Conservation (phyloP, 2,113 vertebrate genomes). For the Petromus typicus region DNA sequence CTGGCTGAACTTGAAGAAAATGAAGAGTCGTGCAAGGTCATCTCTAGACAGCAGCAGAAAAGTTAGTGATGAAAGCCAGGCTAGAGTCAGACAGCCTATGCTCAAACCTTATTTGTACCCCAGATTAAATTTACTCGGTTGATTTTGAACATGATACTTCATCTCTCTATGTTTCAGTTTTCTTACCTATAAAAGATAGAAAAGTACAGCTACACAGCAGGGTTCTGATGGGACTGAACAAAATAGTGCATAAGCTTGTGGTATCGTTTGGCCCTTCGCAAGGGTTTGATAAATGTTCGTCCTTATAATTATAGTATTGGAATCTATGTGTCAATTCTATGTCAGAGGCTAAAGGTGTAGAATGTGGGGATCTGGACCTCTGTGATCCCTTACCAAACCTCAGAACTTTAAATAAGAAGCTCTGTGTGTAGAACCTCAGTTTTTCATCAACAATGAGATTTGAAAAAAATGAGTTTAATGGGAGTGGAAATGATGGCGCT, state of each 20-base stretch:
- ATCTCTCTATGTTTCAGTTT: background rate
- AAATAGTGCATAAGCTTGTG: background rate
- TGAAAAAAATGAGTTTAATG: background rate
- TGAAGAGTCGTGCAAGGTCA: background rate
- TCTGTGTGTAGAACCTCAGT: background rate
- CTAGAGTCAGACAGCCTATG: background rate
- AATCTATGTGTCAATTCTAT: background rate
- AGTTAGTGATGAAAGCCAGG: background rate
- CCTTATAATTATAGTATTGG: background rate
- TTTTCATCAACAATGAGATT: background rate
- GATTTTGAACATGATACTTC: background rate
- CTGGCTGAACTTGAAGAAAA: background rate
- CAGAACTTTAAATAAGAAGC: background rate
- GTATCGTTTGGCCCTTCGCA: background rate
- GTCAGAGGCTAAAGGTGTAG: background rate
- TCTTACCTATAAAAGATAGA: background rate
- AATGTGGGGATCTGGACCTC: background rate
- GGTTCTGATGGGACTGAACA: background rate
- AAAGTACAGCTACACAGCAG: background rate
- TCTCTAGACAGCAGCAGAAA: background rate
- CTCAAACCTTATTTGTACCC: background rate
- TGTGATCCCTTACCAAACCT: background rate
- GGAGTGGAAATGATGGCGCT: rapidly evolving
- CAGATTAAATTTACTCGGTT: background rate
- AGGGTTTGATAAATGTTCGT: background rate